Conservation (phyloP, 2,113 vertebrate genomes). For the Boleophthalmus pectinirostris region DNA sequence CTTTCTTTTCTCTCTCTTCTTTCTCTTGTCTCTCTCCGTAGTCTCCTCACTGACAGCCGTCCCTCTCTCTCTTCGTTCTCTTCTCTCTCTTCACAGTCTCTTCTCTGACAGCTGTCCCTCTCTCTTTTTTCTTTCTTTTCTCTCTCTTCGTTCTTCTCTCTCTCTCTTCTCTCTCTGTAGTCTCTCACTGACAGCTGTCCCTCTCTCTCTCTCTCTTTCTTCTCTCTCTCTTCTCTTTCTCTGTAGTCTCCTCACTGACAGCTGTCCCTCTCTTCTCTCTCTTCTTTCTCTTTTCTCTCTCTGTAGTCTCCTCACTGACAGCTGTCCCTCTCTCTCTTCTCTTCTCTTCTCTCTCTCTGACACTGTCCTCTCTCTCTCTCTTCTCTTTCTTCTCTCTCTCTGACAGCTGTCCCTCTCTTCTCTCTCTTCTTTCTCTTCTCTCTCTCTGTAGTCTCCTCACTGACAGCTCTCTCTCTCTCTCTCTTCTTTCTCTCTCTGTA, state of each 20-base stretch:
- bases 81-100: not conserved
- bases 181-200: conserved; percentile 37
- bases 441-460: no score
- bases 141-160: not conserved
- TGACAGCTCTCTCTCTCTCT: conserved; percentile 3
- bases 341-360: conserved; percentile 10
- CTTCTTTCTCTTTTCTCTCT: not conserved
- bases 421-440: no score
- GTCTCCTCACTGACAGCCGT: not conserved
- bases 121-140: not conserved
- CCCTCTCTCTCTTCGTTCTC: not conserved
- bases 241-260: conserved; percentile 35
- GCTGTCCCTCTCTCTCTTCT: conserved; percentile 43
- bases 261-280: conserved; percentile 41
- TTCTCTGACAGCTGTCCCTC: not conserved
- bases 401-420: no score
- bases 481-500: conserved; percentile 3
- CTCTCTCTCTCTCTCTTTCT: conserved; percentile 11
- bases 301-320: conserved; percentile 40
- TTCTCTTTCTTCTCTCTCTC: no score
- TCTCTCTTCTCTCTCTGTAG: not conserved
- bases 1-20: no score
- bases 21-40: not conserved
- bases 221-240: no score
- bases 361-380: no score